Percentiles rank a stretch among this genome's conserved stretches.
phyloP scores from a whole-genome alignment of 2,797 vertebrate genomes.

The Pseudomugil tenellus region DNA sequence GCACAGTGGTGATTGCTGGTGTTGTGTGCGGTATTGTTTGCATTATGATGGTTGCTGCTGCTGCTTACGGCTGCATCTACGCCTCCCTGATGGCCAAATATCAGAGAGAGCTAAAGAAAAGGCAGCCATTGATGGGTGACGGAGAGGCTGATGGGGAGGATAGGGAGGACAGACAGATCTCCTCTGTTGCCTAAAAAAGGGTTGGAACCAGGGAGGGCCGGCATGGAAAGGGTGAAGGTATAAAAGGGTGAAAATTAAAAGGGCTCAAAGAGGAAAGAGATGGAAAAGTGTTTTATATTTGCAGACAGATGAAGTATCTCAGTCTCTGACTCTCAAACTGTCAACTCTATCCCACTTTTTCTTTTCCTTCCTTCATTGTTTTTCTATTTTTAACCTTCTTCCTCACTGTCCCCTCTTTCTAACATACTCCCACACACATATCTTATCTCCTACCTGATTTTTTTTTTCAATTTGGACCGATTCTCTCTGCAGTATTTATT shows the following conservation, averaged over 20 bases:
- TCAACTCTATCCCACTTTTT: conserved; percentile 54
- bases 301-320: conserved; percentile 41
- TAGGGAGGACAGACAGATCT: conserved; percentile 95
- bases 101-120: conserved; percentile 97
- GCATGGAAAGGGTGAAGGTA: conserved; percentile 61
- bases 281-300: conserved; percentile 50
- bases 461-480: conserved; percentile 50
- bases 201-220: conserved; percentile 48
- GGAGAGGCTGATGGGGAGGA: conserved; percentile 85
- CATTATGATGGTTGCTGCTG: conserved; percentile 99
- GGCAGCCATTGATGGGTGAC: conserved; percentile 96
- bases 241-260: conserved; percentile 56
- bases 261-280: conserved; percentile 73
- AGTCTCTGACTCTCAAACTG: conserved; percentile 52
- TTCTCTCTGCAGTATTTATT: conserved; percentile 64
- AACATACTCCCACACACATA: conserved; percentile 47
- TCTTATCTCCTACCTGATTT: conserved; percentile 52
- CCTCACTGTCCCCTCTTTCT: conserved; percentile 34
- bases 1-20: conserved; percentile 96
- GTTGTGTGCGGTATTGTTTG: conserved; percentile 97
- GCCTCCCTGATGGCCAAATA: conserved; percentile 99
- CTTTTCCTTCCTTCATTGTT: conserved; percentile 48
- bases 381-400: conserved; percentile 63
- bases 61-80: conserved; percentile 97
- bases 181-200: conserved; percentile 91